Conservation (phyloP, 2,113 vertebrate genomes). For the Buteo buteo region DNA sequence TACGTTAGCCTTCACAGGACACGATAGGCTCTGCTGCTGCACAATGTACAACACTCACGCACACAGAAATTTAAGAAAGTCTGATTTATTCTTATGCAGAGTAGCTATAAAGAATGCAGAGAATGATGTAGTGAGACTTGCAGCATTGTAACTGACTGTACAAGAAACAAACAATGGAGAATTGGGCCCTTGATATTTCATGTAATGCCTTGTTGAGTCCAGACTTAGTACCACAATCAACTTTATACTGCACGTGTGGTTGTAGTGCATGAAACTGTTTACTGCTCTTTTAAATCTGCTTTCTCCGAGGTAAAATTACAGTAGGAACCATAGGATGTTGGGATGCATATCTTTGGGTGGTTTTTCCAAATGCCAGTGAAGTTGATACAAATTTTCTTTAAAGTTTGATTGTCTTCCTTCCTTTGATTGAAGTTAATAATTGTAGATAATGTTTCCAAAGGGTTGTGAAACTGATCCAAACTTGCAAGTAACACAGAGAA, state of each 20-base stretch:
- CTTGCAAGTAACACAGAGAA: background rate
- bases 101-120: background rate
- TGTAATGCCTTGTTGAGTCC: background rate
- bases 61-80: background rate
- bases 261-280: background rate
- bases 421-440: background rate
- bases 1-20: background rate
- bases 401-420: background rate
- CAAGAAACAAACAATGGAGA: background rate
- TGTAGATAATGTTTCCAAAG: background rate
- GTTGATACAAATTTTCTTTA: background rate
- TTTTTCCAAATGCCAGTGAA: background rate
- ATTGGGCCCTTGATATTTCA: background rate
- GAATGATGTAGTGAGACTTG: background rate
- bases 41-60: background rate
- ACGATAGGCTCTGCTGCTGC: background rate
- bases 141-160: background rate
- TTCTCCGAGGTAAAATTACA: background rate
- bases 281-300: background rate
- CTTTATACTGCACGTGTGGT: background rate
- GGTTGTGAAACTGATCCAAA: background rate
- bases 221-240: background rate
- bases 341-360: background rate
- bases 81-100: background rate
- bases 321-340: background rate